phyloP scores from a whole-genome alignment of 2,113 vertebrate species.

The Carettochelys insculpta region DNA sequence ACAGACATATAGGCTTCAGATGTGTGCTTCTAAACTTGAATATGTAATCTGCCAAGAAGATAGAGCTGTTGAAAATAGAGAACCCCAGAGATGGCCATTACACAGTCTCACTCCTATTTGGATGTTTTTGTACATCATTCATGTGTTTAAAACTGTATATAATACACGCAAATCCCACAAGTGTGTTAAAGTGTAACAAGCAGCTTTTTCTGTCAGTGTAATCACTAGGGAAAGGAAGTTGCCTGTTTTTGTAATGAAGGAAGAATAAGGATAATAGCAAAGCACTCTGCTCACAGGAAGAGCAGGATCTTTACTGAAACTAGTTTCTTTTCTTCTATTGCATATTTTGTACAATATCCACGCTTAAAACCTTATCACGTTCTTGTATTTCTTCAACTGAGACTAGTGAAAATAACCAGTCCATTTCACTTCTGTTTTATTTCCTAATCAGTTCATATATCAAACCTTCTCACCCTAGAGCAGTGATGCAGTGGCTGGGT shows the following conservation, averaged over 20 bases:
- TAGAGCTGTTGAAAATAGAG: neutral
- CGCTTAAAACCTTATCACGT: neutral
- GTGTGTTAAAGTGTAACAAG: neutral
- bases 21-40: neutral
- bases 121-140: neutral
- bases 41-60: neutral
- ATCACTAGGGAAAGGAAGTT: neutral
- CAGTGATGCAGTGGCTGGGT: neutral
- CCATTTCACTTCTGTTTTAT: neutral
- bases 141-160: neutral
- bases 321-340: neutral
- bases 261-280: neutral
- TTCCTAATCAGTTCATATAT: neutral
- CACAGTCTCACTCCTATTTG: neutral
- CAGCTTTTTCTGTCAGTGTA: neutral
- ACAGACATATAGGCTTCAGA: neutral
- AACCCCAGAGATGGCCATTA: neutral
- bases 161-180: accelerated
- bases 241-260: neutral
- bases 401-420: neutral
- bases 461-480: neutral
- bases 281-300: neutral
- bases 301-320: neutral
- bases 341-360: neutral
- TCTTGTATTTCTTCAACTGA: neutral